Evolutionary conservation across 2,797 vertebrate genomes (phyloP), one percentile per base, ranked within the genome.

Genomic region (Macroramphosus scolopax): DNA sequence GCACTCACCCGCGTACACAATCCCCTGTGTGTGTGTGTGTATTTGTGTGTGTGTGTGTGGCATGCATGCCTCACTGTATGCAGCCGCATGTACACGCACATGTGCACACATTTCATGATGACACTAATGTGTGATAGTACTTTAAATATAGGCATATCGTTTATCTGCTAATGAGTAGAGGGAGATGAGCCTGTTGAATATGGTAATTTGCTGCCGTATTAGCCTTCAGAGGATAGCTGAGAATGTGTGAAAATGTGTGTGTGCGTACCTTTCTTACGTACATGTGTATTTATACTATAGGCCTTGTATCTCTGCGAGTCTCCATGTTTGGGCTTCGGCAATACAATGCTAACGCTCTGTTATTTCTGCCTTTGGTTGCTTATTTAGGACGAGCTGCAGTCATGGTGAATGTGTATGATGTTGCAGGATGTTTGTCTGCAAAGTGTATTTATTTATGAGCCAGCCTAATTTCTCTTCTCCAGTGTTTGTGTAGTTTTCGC

Each of bases 121-220:
- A 82, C 89, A 90, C 88, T 90, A 90, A 91, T 91, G 88, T 91
- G 82, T 41, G 69, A 87, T 91, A 92, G 91, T 93, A 90, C 91
- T 92, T 92, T 93, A 94, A 96, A 93, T 95, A 93, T 93, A 92
- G 91, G 92, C 90, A 91, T 93, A 95, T 94, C 91, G 91, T 92
- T 91, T 92, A 92, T 92, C 92, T 93, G 91, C 92, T 95, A 93
- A 93, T 91, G 90, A 93, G 92, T 86, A 91, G 87, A 92, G 92
- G 92, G 92, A 94, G 93, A 93, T 92, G 92, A 92, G 91, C 92
- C 91, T 92, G 77, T 94, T 95, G 92, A 94, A 95, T 94, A 96
- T 94, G 93, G 82, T 93, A 93, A 96, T 95, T 93, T 92, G 91
- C 92, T 92, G 88, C 88, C 87, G 85, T 92, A 93, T 94, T 93